Base-by-base conservation (phyloP, 2,888 invertebrate species). In the Epinotia bilunana region DNA sequence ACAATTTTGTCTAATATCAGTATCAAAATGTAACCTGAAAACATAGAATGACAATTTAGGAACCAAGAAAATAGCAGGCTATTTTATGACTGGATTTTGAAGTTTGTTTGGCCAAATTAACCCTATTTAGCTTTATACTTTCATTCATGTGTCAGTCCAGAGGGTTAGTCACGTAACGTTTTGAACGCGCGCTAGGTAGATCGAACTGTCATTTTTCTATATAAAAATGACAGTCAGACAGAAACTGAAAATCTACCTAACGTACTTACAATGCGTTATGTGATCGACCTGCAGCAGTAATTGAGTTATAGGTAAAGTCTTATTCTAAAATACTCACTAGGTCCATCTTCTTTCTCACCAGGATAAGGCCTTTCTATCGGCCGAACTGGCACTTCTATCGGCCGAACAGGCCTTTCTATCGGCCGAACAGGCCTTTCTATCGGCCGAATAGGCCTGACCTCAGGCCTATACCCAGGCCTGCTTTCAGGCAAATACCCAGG, bases 321-420 rank as follows among this genome's bases (percentile, higher is more conserved):
- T 33, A 33, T 33, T 33, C 7, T 33, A 33, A 6, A 33, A 13
- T 16, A 87, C 90, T 88, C 82, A 91, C 91, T 84, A 55, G 86
- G 82, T 69, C 84, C 88, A 68, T 79, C 79, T 70, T 85, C 86
- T 77, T 87, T 86, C 69, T 89, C 88, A 33, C 84, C 84, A 68
- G 83, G 83, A 69, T 80, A 82, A 3, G 81, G 75, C 16, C 57
- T 73, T 28, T 73, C 73, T 20, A 73, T 81, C 0, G 81, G 80
- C 55, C 78, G 69, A 12, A 83, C 79, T 13, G 77, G 39, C 39
- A 7, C 9, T 43, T 73, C 73, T 20, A 73, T 81, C 0, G 81
- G 80, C 55, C 78, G 69, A 12, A 83, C 79, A 3, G 81, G 75
- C 16, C 46, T 67, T 28, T 73, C 73, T 20, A 73, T 81, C 0